Conservation (phyloP, 2,888 invertebrate genomes). For the Megastigmus dorsalis region DNA sequence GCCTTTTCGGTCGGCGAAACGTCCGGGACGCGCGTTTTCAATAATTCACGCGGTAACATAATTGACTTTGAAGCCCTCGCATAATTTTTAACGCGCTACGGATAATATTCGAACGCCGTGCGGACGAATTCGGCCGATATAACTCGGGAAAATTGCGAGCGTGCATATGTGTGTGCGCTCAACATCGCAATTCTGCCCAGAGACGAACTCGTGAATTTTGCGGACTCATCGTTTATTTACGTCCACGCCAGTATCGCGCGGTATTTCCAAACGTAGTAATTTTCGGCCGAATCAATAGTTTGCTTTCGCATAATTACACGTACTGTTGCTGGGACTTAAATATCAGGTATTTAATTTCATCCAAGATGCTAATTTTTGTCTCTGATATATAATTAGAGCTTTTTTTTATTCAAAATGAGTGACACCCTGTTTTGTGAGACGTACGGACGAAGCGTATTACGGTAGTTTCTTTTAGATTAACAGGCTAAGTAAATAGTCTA, state of each 20-base stretch:
- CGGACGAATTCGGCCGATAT: slow-evolving; percentile 14
- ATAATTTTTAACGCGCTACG: slow-evolving; percentile 45
- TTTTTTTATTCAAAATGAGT: no score
- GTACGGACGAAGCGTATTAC: no score
- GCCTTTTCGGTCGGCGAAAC: neutral
- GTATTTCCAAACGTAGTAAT: slow-evolving; percentile 37
- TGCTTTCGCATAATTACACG: neutral
- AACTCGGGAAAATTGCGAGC: slow-evolving; percentile 16
- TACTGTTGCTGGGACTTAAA: no score
- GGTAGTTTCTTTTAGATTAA: neutral
- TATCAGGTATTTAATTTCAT: no score
- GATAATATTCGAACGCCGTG: slow-evolving; percentile 11
- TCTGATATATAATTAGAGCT: no score
- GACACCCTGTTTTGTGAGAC: no score
- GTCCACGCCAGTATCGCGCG: slow-evolving; percentile 31
- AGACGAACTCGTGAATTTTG: slow-evolving; percentile 41
- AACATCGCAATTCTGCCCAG: neutral
- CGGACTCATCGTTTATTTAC: slow-evolving; percentile 49
- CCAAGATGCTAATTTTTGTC: no score
- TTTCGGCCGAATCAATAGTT: slow-evolving; percentile 22
- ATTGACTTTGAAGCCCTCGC: slow-evolving; percentile 44
- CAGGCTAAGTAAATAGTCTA: neutral
- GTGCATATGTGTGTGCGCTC: neutral
- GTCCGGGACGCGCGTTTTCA: slow-evolving; percentile 32
- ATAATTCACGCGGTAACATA: slow-evolving; percentile 45